phyloP scores from a whole-genome alignment of 2,888 invertebrate species.

The Agrochola circellaris region DNA sequence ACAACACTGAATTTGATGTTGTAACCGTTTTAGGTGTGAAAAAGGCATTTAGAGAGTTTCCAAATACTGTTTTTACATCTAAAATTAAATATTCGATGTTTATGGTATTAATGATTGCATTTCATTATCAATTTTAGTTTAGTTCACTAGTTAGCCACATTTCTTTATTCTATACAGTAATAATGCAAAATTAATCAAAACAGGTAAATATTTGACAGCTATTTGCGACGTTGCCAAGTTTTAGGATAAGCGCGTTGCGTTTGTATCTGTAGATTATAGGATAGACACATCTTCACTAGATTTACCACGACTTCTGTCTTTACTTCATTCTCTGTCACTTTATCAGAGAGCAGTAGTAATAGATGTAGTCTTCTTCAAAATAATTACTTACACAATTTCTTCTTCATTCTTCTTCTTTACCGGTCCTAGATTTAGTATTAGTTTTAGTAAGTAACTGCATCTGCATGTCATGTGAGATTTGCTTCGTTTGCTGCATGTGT shows the following conservation, averaged over 20 bases:
- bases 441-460: not conserved
- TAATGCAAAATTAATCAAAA: no score
- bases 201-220: no score
- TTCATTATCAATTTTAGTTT: no score
- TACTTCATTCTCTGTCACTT: not conserved
- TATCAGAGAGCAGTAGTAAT: not conserved
- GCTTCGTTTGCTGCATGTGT: conserved; percentile 8
- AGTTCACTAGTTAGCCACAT: no score
- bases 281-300: not conserved
- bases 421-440: not conserved
- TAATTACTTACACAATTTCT: not conserved
- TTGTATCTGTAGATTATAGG: not conserved
- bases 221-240: no score
- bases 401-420: not conserved
- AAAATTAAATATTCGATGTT: no score
- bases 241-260: not conserved
- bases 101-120: no score
- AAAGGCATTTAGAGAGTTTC: no score
- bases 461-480: conserved; percentile 15
- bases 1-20: no score
- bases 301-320: not conserved
- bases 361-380: not conserved
- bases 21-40: no score
- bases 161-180: no score
- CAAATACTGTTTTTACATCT: no score